Conservation (phyloP, 1,140 invertebrate species). For the Varroa destructor region DNA sequence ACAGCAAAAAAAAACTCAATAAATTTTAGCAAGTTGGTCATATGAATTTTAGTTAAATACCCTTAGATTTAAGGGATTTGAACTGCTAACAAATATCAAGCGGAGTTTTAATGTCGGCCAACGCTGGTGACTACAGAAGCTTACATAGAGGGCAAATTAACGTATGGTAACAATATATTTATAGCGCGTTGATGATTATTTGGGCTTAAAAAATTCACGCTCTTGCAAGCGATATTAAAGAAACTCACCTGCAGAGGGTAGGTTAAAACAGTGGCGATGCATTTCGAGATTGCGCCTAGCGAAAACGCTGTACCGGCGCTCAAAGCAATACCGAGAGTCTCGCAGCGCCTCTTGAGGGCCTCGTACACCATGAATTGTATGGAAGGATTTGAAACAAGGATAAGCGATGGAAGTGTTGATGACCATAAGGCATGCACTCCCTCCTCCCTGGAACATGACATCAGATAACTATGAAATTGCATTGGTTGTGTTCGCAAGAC, state of each 20-base stretch:
- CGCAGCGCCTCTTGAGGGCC: constrained; percentile 53
- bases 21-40: too few relatives aligned
- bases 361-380: constrained; percentile 85
- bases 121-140: too few relatives aligned
- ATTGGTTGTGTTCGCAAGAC: too few relatives aligned
- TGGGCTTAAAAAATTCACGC: too few relatives aligned
- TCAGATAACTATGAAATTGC: neutral
- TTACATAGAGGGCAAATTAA: too few relatives aligned
- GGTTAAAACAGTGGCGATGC: constrained; percentile 63
- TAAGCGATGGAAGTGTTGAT: constrained; percentile 62
- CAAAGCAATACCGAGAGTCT: constrained; percentile 38
- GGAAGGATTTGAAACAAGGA: constrained; percentile 71
- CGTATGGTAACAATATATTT: too few relatives aligned
- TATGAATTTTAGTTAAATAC: too few relatives aligned
- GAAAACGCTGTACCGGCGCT: constrained; percentile 48
- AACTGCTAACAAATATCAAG: too few relatives aligned
- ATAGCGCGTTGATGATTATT: too few relatives aligned
- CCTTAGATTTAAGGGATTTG: too few relatives aligned
- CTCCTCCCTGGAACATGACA: constrained; percentile 41
- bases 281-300: constrained; percentile 63
- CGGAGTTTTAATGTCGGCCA: too few relatives aligned
- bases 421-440: constrained; percentile 54
- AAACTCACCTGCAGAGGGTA: constrained; percentile 66
- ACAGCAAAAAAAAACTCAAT: too few relatives aligned
- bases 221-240: neutral